These are phyloP conservation scores for Ectemnius continuus DNA, from an alignment of 2,888 invertebrate species.

Conservation along the genomic window DNA sequence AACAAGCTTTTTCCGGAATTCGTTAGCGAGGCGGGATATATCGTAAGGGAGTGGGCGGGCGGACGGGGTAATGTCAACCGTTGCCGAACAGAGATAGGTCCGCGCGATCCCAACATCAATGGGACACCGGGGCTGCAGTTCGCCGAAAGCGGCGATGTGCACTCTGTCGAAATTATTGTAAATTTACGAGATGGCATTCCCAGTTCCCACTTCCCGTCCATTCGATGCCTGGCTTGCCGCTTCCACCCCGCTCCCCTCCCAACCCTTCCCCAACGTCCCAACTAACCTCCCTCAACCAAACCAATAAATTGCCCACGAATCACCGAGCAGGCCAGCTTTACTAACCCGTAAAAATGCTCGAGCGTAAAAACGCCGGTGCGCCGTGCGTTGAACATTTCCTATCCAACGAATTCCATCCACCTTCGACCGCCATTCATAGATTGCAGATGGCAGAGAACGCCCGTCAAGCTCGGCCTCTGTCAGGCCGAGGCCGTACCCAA, in stretches of 20 bases:
- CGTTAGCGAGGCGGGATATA: too few relatives aligned
- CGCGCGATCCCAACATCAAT: conserved; percentile 6
- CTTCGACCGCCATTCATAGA: too few relatives aligned
- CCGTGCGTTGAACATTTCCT: conserved; percentile 41
- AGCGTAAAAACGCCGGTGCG: conserved; percentile 36
- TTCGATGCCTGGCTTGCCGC: conserved; percentile 49
- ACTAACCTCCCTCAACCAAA: conserved; percentile 52
- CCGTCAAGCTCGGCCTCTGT: too few relatives aligned
- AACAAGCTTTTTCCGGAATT: too few relatives aligned
- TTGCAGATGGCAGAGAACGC: too few relatives aligned
- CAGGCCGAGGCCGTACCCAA: too few relatives aligned
- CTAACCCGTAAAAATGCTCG: conserved; percentile 65
- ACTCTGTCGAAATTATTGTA: conserved; percentile 68
- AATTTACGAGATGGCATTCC: conserved; percentile 69
- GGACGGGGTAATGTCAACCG: conserved; percentile 40
- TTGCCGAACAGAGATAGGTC: conserved; percentile 28
- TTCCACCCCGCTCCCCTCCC: neutral
- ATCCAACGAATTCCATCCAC: conserved; percentile 16
- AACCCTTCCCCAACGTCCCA: too few relatives aligned
- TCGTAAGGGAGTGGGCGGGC: too few relatives aligned
- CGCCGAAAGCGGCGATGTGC: conserved; percentile 36
- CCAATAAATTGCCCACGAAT: conserved; percentile 69
- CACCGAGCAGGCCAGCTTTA: conserved; percentile 60
- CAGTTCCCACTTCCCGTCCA: conserved; percentile 69
- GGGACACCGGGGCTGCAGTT: neutral